phyloP scores from a whole-genome alignment of 2,797 vertebrate species.

The Premnoplex brunnescens region DNA sequence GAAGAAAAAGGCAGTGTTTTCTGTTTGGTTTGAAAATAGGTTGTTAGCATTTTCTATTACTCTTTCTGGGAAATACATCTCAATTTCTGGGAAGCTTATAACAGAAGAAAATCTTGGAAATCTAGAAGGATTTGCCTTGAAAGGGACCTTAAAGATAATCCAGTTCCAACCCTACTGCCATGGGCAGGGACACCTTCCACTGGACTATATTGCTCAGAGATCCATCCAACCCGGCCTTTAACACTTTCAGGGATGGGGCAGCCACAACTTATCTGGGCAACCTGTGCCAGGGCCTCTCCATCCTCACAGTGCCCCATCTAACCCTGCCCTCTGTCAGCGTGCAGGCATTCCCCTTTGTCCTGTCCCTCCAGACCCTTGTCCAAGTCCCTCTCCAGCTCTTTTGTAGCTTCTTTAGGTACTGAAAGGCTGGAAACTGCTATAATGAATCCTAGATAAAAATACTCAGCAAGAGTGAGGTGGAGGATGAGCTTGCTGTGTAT shows the following conservation, averaged over 20 bases:
- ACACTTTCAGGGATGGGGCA: background rate
- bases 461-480: background rate
- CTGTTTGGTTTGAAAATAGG: background rate
- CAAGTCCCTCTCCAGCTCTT: background rate
- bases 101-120: background rate
- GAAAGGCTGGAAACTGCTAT: background rate
- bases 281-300: accelerated
- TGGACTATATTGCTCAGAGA: background rate
- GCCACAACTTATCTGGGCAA: accelerated
- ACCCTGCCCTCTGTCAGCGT: background rate
- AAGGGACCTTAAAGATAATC: background rate
- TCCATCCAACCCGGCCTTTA: accelerated
- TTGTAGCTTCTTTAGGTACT: background rate
- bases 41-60: background rate
- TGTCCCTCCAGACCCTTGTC: background rate
- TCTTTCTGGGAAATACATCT: background rate
- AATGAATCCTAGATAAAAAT: background rate
- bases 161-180: background rate
- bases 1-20: background rate
- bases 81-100: background rate
- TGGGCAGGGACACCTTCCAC: background rate
- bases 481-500: background rate
- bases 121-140: background rate
- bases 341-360: background rate
- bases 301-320: background rate